phyloP scores from a whole-genome alignment of 1,140 invertebrate genomes.

The Drosophila carrolli region DNA sequence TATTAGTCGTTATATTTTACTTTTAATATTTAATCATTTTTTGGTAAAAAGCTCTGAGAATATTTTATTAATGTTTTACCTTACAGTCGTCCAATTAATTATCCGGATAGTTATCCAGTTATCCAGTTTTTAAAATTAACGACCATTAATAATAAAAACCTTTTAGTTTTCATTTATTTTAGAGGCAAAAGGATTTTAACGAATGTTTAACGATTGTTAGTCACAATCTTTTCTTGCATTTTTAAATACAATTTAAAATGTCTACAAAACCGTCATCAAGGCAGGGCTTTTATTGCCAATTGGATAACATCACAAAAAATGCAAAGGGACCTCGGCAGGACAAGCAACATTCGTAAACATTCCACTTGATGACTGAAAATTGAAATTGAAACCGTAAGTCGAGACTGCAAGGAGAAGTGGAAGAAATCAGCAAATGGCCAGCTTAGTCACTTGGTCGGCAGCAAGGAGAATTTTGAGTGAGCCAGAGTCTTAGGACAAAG shows the following conservation, averaged over 20 bases:
- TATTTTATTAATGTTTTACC: too few relatives aligned
- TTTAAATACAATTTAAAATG: constrained; percentile 78
- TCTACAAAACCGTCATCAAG: constrained; percentile 46
- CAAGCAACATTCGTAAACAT: constrained; percentile 53
- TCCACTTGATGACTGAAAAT: constrained; percentile 72
- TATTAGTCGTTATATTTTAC: too few relatives aligned
- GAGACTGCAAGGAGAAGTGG: constrained; percentile 17
- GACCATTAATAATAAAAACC: too few relatives aligned
- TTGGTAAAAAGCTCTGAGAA: too few relatives aligned
- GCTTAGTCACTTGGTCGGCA: constrained; percentile 52
- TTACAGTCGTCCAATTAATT: too few relatives aligned
- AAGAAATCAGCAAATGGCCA: constrained; percentile 47
- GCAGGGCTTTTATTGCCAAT: constrained; percentile 31
- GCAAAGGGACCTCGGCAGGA: constrained; percentile 1
- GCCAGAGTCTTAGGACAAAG: constrained; percentile 32
- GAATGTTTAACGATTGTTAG: background rate
- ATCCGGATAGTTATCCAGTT: too few relatives aligned
- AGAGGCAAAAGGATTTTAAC: background rate
- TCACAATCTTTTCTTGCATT: constrained; percentile 30
- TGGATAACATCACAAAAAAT: constrained; percentile 17
- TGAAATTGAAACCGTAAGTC: constrained; percentile 70
- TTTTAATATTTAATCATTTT: too few relatives aligned
- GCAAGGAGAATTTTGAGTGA: constrained; percentile 21
- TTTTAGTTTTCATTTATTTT: too few relatives aligned
- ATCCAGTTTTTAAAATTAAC: too few relatives aligned